Conservation (phyloP, 2,797 vertebrate genomes). For the Astyanax mexicanus region DNA sequence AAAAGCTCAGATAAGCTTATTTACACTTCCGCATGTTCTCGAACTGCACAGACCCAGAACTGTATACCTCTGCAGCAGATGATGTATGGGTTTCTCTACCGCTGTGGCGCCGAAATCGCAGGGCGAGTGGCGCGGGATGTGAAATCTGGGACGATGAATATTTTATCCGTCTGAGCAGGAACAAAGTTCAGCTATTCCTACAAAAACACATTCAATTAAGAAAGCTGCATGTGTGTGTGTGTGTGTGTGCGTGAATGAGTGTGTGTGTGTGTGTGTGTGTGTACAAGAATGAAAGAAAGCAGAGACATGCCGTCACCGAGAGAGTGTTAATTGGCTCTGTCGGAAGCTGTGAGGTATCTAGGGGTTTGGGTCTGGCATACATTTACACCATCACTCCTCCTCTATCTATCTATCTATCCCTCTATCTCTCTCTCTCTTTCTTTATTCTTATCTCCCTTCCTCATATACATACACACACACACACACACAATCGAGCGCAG, state of each 20-base stretch:
- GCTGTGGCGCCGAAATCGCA: not conserved
- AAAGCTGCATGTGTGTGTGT: not conserved
- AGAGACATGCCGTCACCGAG: constrained; percentile 39
- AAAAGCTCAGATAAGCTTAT: too few relatives aligned
- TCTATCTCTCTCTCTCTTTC: not conserved
- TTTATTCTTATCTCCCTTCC: not conserved
- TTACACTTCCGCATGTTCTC: too few relatives aligned
- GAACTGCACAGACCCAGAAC: too few relatives aligned
- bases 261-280: constrained; percentile 27
- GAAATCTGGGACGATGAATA: constrained; percentile 18
- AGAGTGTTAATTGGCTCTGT: constrained; percentile 55
- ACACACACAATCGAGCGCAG: not conserved
- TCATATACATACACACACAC: not conserved
- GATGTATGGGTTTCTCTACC: not conserved
- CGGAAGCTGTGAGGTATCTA: constrained; percentile 47
- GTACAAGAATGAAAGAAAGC: constrained; percentile 6
- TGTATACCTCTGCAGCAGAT: not conserved
- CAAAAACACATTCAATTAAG: not conserved
- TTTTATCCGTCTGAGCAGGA: constrained; percentile 9
- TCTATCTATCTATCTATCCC: constrained; percentile 5
- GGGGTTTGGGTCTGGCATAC: constrained; percentile 47
- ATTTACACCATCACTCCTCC: constrained; percentile 36
- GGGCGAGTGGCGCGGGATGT: not conserved
- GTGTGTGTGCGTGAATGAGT: not conserved
- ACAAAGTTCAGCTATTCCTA: not conserved